These are phyloP conservation scores for Sebastes paucispinis DNA, from an alignment of 2,797 vertebrate genomes.

Conservation along the genomic window DNA sequence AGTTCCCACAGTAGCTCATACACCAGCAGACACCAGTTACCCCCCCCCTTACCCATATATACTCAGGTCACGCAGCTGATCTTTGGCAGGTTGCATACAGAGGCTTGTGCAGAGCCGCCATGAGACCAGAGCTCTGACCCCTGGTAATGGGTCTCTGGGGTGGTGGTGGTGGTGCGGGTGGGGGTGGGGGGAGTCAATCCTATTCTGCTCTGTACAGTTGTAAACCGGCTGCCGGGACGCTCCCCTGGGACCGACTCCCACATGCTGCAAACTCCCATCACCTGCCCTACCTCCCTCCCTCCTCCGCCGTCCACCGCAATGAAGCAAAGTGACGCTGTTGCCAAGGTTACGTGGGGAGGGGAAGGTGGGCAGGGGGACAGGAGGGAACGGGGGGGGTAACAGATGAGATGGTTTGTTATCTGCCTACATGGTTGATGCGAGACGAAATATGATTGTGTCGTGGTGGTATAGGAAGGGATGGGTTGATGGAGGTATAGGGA, in stretches of 20 bases:
- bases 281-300: neutral
- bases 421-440: conserved; percentile 40
- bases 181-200: neutral
- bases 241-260: conserved; percentile 38
- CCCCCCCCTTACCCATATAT: conserved; percentile 1
- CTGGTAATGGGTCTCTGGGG: conserved; percentile 59
- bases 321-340: conserved; percentile 65
- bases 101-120: conserved; percentile 11
- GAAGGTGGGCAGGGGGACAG: neutral
- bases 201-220: conserved; percentile 43
- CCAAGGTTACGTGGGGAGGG: conserved; percentile 61
- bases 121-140: conserved; percentile 53
- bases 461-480: neutral
- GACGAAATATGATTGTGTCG: conserved; percentile 5
- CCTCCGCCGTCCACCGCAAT: conserved; percentile 21
- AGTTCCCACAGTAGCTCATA: neutral
- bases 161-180: neutral
- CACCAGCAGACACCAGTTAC: conserved; percentile 9
- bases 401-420: conserved; percentile 56
- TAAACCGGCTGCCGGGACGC: conserved; percentile 33
- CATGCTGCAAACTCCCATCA: conserved; percentile 18
- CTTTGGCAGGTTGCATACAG: conserved; percentile 53
- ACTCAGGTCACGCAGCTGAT: conserved; percentile 49
- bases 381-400: conserved; percentile 2
- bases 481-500: neutral